Percentiles rank a stretch among this genome's conserved stretches.
Evolutionary conservation across 2,113 vertebrate genomes (phyloP).

Genomic region (Oophaga pumilio): DNA sequence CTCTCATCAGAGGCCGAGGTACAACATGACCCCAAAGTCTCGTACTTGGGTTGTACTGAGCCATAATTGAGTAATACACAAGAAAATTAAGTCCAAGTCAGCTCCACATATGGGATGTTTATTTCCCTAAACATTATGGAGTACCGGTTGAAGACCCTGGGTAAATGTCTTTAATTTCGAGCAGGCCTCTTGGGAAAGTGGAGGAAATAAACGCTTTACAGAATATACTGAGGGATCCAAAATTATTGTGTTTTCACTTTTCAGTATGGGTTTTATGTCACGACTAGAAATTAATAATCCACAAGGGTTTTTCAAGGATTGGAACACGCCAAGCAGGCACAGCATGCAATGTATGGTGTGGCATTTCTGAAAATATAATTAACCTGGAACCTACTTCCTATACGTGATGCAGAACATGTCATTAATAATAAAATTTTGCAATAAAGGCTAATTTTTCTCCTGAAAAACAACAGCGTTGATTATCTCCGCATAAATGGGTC

Average conservation of each 20-base stretch:
- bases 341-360: constrained; percentile 37
- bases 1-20: neutral
- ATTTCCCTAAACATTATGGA: neutral
- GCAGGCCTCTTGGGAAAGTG: neutral
- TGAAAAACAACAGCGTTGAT: constrained; percentile 56
- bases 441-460: constrained; percentile 53
- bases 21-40: neutral
- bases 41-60: neutral
- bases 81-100: neutral
- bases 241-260: constrained; percentile 9
- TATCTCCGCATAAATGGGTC: constrained; percentile 54
- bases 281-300: constrained; percentile 17
- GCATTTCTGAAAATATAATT: constrained; percentile 48
- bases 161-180: neutral
- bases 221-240: neutral
- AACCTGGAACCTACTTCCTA: constrained; percentile 39
- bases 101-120: neutral
- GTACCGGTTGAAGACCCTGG: neutral
- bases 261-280: neutral
- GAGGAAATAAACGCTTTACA: neutral
- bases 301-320: neutral
- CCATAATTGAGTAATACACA: neutral
- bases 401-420: constrained; percentile 39
- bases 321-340: neutral
- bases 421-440: constrained; percentile 57